Evolutionary conservation across 2,113 vertebrate genomes (phyloP).

Genomic region (Sphaerodactylus townsendi): DNA sequence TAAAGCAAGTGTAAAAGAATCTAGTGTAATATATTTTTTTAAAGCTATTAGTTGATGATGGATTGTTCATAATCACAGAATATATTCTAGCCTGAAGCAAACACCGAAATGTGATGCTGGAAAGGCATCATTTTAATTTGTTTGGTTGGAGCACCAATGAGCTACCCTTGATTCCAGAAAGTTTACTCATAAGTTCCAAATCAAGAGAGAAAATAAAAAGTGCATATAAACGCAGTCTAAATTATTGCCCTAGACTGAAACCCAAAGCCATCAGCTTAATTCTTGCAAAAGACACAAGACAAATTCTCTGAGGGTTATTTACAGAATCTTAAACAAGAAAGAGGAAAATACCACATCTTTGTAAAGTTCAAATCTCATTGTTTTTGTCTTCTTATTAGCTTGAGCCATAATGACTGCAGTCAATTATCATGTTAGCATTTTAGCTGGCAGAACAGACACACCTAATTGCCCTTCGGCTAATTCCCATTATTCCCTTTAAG

Average conservation of each 20-base stretch:
- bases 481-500: neutral
- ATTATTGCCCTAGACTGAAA: neutral
- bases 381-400: conserved; percentile 3
- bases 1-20: neutral
- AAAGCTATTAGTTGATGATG: neutral
- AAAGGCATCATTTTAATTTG: neutral
- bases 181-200: neutral
- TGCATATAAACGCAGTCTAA: neutral
- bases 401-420: neutral
- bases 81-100: neutral
- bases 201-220: neutral
- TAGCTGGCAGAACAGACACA: neutral
- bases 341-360: neutral
- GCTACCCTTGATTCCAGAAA: neutral
- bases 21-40: neutral
- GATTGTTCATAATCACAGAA: neutral
- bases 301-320: conserved; percentile 22
- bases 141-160: neutral
- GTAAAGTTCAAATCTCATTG: conserved; percentile 14
- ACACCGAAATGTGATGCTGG: neutral
- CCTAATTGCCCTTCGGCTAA: conserved; percentile 1
- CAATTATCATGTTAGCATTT: conserved; percentile 22
- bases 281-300: neutral
- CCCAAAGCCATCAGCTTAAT: neutral
- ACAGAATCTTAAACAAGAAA: neutral